Percentiles rank a stretch among this genome's conserved stretches.
Evolutionary conservation across 2,888 invertebrate species (phyloP).

Genomic region (Crocallis elinguaria): DNA sequence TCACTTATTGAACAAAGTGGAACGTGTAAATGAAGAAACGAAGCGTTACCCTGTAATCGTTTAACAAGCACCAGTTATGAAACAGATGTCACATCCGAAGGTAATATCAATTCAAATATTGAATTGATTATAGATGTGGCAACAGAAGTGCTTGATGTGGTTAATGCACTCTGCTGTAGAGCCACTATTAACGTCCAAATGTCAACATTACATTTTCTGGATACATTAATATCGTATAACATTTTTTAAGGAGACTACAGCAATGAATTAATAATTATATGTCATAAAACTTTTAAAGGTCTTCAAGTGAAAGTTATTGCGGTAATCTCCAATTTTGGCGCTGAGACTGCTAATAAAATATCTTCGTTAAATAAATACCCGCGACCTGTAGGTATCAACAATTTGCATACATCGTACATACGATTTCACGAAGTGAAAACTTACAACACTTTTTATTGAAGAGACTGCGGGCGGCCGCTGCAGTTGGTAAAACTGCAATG

Average conservation of each 20-base stretch:
- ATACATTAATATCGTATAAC: neutral
- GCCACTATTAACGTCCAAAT: neutral
- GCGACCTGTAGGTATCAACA: constrained; percentile 40
- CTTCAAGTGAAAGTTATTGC: constrained; percentile 47
- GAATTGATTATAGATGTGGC: constrained; percentile 19
- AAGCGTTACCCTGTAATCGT: constrained; percentile 70
- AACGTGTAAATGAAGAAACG: constrained; percentile 79
- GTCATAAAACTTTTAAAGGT: constrained; percentile 29
- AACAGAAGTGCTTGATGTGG: constrained; percentile 6
- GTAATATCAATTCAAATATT: constrained; percentile 66
- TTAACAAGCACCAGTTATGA: constrained; percentile 69
- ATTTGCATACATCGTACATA: constrained; percentile 57
- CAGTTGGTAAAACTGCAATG: constrained; percentile 25
- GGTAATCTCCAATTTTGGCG: constrained; percentile 22
- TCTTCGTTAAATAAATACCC: constrained; percentile 56
- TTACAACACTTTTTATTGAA: constrained; percentile 49
- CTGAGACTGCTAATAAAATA: constrained; percentile 54
- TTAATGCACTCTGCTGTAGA: constrained; percentile 16
- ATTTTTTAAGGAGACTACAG: neutral
- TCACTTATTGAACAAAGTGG: constrained; percentile 78
- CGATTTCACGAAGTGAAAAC: constrained; percentile 61
- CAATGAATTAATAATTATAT: neutral
- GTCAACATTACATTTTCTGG: neutral
- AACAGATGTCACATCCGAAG: constrained; percentile 70
- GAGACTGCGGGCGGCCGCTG: constrained; percentile 40